Conservation (phyloP, 2,113 vertebrate species). For the Dasyprocta punctata region DNA sequence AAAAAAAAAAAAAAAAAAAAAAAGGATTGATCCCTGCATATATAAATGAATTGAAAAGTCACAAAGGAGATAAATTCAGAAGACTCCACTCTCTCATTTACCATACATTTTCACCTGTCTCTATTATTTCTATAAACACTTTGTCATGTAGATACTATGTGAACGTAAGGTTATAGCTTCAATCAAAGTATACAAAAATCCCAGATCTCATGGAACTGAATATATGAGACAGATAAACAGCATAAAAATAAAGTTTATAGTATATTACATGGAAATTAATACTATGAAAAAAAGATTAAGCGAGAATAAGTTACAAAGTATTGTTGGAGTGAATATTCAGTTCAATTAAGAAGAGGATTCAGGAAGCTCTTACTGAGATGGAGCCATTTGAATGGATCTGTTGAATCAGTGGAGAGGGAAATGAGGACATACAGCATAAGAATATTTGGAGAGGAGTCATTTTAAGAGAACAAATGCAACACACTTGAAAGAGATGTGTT, state of each 20-base stretch:
- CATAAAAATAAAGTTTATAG: not conserved
- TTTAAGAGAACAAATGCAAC: not conserved
- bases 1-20: too few relatives aligned
- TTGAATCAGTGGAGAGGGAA: not conserved
- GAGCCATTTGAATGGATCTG: not conserved
- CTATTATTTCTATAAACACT: not conserved
- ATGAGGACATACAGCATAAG: not conserved
- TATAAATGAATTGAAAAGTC: not conserved
- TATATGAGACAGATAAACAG: not conserved
- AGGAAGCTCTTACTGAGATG: not conserved
- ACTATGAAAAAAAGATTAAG: not conserved
- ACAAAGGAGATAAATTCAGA: not conserved
- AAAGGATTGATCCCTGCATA: not conserved
- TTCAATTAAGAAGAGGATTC: not conserved
- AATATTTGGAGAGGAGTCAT: not conserved
- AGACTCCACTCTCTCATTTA: not conserved
- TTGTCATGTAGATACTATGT: not conserved
- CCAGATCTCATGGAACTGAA: not conserved
- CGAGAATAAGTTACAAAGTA: not conserved
- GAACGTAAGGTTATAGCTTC: not conserved
- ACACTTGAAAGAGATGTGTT: not conserved
- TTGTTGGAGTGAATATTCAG: not conserved
- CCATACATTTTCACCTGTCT: not conserved
- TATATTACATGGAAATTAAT: not conserved
- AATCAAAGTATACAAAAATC: not conserved